These are phyloP conservation scores for Ametastegia equiseti DNA, from an alignment of 2,888 invertebrate species.

Conservation along the genomic window DNA sequence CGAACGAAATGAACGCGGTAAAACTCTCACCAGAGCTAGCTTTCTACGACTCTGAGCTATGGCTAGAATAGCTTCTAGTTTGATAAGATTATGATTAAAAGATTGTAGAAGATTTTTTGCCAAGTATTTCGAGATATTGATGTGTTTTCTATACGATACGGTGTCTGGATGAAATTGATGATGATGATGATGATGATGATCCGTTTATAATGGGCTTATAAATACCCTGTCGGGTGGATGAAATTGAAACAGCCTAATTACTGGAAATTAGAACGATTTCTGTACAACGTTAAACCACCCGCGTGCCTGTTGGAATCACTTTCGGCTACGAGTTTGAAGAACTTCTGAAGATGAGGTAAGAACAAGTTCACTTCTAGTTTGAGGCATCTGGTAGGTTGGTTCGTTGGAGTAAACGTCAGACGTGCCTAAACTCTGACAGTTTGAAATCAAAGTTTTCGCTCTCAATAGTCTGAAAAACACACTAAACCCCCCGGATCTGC, in stretches of 20 bases:
- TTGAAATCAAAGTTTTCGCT: slow-evolving; percentile 11
- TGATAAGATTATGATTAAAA: background rate
- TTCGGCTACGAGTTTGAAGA: background rate
- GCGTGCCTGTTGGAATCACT: background rate
- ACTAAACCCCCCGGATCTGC: background rate
- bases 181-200: too few species aligned
- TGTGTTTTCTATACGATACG: too few species aligned
- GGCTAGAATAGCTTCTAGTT: background rate
- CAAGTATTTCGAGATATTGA: background rate
- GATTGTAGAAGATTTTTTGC: background rate
- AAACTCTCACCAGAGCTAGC: background rate
- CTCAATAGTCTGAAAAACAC: background rate
- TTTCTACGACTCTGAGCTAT: background rate
- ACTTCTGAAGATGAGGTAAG: background rate
- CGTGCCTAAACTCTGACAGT: slow-evolving; percentile 18
- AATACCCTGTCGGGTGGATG: too few species aligned
- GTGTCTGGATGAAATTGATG: too few species aligned
- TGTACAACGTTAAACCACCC: background rate
- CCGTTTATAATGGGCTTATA: too few species aligned
- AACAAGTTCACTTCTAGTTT: slow-evolving; percentile 22
- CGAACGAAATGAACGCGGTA: background rate
- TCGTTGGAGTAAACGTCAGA: slow-evolving; percentile 5
- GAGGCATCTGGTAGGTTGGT: background rate
- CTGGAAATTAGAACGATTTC: background rate
- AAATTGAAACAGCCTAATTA: background rate